phyloP scores from a whole-genome alignment of 2,888 invertebrate genomes.

The Cremastobaeus sp. region DNA sequence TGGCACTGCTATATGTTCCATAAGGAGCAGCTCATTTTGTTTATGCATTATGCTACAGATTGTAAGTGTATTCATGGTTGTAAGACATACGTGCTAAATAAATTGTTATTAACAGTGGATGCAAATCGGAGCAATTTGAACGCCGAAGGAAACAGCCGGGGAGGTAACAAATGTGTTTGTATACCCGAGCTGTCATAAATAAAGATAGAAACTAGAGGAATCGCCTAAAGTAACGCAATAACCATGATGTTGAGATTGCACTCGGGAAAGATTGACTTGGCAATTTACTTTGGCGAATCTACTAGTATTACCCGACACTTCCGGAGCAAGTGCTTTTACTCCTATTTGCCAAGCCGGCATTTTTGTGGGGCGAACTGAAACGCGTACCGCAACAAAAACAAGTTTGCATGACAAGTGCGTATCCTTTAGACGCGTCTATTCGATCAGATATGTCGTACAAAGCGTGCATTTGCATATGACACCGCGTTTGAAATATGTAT shows the following conservation, averaged over 20 bases:
- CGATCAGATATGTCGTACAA: constrained; percentile 42
- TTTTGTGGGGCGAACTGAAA: constrained; percentile 45
- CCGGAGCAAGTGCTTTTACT: constrained; percentile 48
- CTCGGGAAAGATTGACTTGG: constrained; percentile 43
- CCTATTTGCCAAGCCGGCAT: constrained; percentile 38
- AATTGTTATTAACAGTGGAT: not conserved
- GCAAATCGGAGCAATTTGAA: not conserved
- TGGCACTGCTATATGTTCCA: too few species aligned
- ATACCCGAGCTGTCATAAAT: not conserved
- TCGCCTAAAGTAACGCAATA: constrained; percentile 14
- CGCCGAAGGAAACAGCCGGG: not conserved
- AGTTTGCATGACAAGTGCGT: constrained; percentile 54
- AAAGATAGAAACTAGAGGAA: not conserved
- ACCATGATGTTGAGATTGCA: constrained; percentile 31
- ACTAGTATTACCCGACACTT: constrained; percentile 44
- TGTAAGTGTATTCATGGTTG: too few species aligned
- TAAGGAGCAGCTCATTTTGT: too few species aligned
- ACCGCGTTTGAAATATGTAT: constrained; percentile 35
- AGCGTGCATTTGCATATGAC: constrained; percentile 41
- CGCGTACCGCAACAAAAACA: constrained; percentile 44
- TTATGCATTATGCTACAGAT: too few species aligned
- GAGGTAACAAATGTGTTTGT: not conserved
- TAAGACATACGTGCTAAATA: not conserved
- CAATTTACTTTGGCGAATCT: constrained; percentile 55
- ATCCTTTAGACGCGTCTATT: constrained; percentile 35